Percentiles rank a stretch among this genome's conserved stretches.
Conservation (phyloP, 2,797 vertebrate genomes). For the Salmo trutta region DNA sequence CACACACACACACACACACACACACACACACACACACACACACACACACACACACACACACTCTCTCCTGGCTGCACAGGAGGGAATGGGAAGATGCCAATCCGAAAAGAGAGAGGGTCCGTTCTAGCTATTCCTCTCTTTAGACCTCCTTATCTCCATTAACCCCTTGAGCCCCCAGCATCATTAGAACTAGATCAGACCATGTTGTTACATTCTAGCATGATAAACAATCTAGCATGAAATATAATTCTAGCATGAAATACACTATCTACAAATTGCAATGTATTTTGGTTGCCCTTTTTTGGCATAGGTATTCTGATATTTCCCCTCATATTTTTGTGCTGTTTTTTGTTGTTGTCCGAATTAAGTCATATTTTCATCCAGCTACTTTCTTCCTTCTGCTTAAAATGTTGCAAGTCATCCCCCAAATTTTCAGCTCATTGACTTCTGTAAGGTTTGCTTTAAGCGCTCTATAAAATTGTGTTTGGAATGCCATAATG, state of each 20-base stretch:
- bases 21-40: no score
- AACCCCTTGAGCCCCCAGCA: constrained; percentile 42
- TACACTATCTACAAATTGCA: not conserved
- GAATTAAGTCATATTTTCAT: not conserved
- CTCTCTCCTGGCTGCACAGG: constrained; percentile 4
- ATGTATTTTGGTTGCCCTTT: not conserved
- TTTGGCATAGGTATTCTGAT: not conserved
- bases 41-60: not conserved
- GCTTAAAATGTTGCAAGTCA: not conserved
- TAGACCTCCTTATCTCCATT: constrained; percentile 41
- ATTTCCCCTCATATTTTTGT: not conserved
- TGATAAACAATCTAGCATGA: not conserved
- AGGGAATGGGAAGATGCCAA: constrained; percentile 40
- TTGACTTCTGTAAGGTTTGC: not conserved
- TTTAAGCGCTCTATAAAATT: not conserved
- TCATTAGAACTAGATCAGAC: constrained; percentile 17
- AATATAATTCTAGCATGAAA: no score
- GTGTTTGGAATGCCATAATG: not conserved
- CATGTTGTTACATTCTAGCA: not conserved
- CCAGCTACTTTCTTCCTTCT: not conserved
- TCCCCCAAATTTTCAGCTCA: not conserved
- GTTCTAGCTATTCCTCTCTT: constrained; percentile 8
- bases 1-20: no score
- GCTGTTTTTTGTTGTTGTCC: not conserved
- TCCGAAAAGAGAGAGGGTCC: constrained; percentile 22